Percentiles rank a stretch among this genome's conserved stretches.
These are phyloP conservation scores for Ethmia dodecea DNA, from an alignment of 2,888 invertebrate genomes.

Conservation along the genomic window DNA sequence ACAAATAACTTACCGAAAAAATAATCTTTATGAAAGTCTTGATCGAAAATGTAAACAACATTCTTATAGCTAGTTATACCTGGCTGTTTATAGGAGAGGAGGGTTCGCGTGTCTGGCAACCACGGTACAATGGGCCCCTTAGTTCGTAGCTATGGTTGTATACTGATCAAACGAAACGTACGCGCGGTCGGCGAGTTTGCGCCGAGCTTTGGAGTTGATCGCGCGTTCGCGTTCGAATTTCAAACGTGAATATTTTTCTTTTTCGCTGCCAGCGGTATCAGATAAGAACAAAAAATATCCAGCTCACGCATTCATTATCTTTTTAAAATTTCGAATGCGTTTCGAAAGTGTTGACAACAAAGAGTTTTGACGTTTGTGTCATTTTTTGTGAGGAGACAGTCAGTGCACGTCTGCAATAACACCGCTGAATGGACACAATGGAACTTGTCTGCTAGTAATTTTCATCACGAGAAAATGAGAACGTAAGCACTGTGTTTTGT, in stretches of 20 bases:
- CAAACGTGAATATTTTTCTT: constrained; percentile 31
- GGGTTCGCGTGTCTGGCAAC: constrained; percentile 66
- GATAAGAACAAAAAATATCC: constrained; percentile 5
- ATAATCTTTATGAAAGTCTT: neutral
- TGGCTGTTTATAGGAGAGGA: constrained; percentile 41
- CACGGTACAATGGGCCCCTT: constrained; percentile 58
- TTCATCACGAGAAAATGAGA: constrained; percentile 67
- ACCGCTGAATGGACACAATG: constrained; percentile 56
- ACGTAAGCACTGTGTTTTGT: constrained; percentile 53
- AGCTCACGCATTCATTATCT: too few species aligned
- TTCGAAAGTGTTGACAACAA: neutral
- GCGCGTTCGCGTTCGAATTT: constrained; percentile 60
- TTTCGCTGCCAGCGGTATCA: constrained; percentile 3
- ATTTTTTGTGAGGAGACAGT: constrained; percentile 35
- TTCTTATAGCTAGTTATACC: constrained; percentile 29
- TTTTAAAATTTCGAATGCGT: constrained; percentile 5
- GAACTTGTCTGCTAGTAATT: constrained; percentile 55
- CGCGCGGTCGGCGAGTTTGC: constrained; percentile 60
- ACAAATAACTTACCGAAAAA: neutral
- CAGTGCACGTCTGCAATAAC: constrained; percentile 41
- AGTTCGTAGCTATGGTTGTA: constrained; percentile 51
- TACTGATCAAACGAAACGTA: constrained; percentile 30
- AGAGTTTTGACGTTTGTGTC: constrained; percentile 10
- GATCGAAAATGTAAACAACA: constrained; percentile 8
- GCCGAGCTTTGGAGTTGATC: constrained; percentile 64